Conservation (phyloP, 1,140 invertebrate species). For the Riptortus pedestris region DNA sequence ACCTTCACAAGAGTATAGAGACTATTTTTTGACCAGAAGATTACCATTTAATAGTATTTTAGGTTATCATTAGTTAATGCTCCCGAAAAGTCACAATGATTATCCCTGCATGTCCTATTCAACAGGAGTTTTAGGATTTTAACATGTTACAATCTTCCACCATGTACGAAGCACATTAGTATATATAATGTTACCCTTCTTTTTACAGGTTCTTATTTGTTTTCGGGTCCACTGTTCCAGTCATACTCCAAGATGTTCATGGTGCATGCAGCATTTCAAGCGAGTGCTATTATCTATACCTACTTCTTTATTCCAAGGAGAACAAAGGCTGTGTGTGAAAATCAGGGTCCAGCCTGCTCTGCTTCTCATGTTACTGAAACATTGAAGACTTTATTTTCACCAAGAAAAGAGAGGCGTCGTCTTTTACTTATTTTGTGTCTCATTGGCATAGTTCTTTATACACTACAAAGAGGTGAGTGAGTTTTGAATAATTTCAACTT, state of each 20-base stretch:
- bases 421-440: slow-evolving; percentile 53
- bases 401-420: slow-evolving; percentile 42
- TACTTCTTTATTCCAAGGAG: slow-evolving; percentile 50
- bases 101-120: too few species aligned
- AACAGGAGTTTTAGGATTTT: too few species aligned
- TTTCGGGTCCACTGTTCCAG: slow-evolving; percentile 42
- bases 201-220: slow-evolving; percentile 49
- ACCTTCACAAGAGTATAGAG: too few species aligned
- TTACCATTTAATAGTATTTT: too few species aligned
- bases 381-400: slow-evolving; percentile 35
- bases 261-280: slow-evolving; percentile 51
- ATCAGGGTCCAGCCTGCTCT: not conserved
- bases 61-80: too few species aligned
- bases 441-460: slow-evolving; percentile 59
- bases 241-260: slow-evolving; percentile 59
- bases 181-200: too few species aligned
- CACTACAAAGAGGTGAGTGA: slow-evolving; percentile 53
- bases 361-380: not conserved
- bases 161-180: too few species aligned
- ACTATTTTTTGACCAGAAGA: too few species aligned
- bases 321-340: slow-evolving; percentile 40
- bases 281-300: slow-evolving; percentile 50
- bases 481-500: too few species aligned
- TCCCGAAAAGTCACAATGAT: too few species aligned
- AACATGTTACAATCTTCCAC: too few species aligned